Evolutionary conservation across 2,888 invertebrate genomes (phyloP).

Genomic region (Nemotelus nigrinus): DNA sequence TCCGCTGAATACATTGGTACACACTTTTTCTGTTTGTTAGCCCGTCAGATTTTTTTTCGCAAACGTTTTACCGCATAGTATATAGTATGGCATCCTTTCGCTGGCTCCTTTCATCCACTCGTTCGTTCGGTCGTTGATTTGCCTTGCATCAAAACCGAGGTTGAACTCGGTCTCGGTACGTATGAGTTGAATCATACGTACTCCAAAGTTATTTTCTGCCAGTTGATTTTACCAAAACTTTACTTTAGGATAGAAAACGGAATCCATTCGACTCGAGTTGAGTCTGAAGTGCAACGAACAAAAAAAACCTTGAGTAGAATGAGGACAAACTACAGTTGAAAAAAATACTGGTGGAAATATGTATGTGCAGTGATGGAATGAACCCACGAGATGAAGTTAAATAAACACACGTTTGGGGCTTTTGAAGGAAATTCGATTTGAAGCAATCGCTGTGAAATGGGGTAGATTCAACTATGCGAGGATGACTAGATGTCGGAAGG

Average conservation of each 20-base stretch:
- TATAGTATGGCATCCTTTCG: constrained; percentile 3
- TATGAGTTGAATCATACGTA: constrained; percentile 10
- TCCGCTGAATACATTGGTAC: constrained; percentile 7
- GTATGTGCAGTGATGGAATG: background rate
- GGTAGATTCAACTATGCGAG: too few relatives aligned
- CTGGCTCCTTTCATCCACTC: background rate
- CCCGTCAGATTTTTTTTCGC: background rate
- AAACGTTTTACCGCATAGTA: constrained; percentile 1
- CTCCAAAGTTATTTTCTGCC: constrained; percentile 39
- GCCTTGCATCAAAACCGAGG: background rate
- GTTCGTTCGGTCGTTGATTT: constrained; percentile 4
- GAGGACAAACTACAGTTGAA: background rate
- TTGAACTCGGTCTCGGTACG: background rate
- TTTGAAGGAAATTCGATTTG: constrained; percentile 19
- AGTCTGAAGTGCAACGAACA: background rate
- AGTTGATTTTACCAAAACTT: constrained; percentile 35
- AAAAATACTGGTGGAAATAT: background rate
- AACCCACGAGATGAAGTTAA: constrained; percentile 4
- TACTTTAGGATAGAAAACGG: background rate
- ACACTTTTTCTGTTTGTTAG: constrained; percentile 24
- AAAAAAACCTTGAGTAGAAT: background rate
- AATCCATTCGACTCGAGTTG: background rate
- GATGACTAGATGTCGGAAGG: too few relatives aligned
- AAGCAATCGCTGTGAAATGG: background rate
- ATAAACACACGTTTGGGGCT: constrained; percentile 24